Base-by-base conservation (phyloP, 1,140 invertebrate genomes). In the Charaxes varanes region DNA sequence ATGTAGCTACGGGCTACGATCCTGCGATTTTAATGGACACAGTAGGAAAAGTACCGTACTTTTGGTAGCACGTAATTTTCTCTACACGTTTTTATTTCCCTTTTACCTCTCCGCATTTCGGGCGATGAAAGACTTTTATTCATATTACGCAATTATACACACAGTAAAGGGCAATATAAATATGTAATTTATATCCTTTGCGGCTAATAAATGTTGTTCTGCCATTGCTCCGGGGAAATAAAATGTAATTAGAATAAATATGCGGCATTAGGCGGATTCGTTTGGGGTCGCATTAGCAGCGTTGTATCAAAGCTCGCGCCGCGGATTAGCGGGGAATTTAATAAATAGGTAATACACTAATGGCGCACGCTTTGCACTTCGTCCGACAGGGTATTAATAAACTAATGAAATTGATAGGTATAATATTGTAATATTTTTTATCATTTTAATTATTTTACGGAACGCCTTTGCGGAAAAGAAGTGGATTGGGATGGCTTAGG, bases 271-370 rank as follows among this genome's bases (percentile, higher is more conserved):
- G 41, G 26, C 17, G 48, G 45, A 61, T 52, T 47, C 41, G 53
- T 56, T 59, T 43, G 22, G 49, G 47, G 42, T 56, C 41, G 45
- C 42, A 53, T 60, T 56, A 60, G 33, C 28, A 51, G 40, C 47
- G 43, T 59, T 41, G 41, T 63, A 63, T 63, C 60, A 63, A 60
- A 63, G 51, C 49, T 32, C 41, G 55, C 51, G 49, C 47, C 50
- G 38, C 37, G 53, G 61, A 64, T 64, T 61, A 61, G 57, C 54
- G 47, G 55, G 43, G 55, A 57, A 61, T 64, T 64, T 64, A 64
- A 58, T 64, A 64, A 61, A 64, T 58, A 64, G 57, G 49, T 64
- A 57, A 57, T 64, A 55, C 51, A 49, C 61, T 64, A 61, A 64
- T 64, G 54, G 57, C 42, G 42, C 4, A 16, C 19, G 24, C 28